Base-by-base conservation (phyloP, 1,140 invertebrate species). In the Copidosoma floridanum region DNA sequence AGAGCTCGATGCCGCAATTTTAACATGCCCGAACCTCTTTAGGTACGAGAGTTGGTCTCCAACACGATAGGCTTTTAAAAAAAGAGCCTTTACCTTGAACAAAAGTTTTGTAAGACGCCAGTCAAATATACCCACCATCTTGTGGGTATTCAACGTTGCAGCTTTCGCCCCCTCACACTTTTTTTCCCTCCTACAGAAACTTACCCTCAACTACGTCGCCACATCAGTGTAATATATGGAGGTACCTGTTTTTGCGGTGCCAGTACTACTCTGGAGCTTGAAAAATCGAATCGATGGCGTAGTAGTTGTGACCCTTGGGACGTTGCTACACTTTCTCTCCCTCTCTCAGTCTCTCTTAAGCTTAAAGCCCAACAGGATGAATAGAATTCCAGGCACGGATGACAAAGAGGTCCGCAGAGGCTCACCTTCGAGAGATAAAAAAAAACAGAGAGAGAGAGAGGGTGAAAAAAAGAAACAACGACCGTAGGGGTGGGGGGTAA, bases 271-370 rank as follows among this genome's bases (percentile, higher is more conserved):
- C 61, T 64, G 60, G 46, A 63, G 55, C 40, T 64, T 73, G 68
- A 71, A 71, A 76, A 76, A 76, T 71, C 65, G 68, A 47, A 54
- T 66, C 58, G 55, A 71, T 71, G n/a, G n/a, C n/a, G n/a, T n/a
- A n/a, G n/a, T n/a, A n/a, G n/a, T n/a, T n/a, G n/a, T n/a, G n/a
- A n/a, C n/a, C n/a, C n/a, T n/a, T n/a, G n/a, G n/a, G n/a, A n/a
- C n/a, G n/a, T n/a, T n/a, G n/a, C n/a, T n/a, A n/a, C n/a, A n/a
- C n/a, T n/a, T n/a, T n/a, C n/a, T n/a, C n/a, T n/a, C n/a, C n/a
- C n/a, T n/a, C n/a, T n/a, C n/a, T n/a, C n/a, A n/a, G n/a, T n/a
- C n/a, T n/a, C n/a, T n/a, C n/a, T n/a, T n/a, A n/a, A n/a, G n/a
- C n/a, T n/a, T n/a, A n/a, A n/a, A n/a, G n/a, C n/a, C n/a, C n/a